Percentiles rank a stretch among this genome's conserved stretches.
phyloP scores from a whole-genome alignment of 2,113 vertebrate genomes.

The Lontra canadensis region DNA sequence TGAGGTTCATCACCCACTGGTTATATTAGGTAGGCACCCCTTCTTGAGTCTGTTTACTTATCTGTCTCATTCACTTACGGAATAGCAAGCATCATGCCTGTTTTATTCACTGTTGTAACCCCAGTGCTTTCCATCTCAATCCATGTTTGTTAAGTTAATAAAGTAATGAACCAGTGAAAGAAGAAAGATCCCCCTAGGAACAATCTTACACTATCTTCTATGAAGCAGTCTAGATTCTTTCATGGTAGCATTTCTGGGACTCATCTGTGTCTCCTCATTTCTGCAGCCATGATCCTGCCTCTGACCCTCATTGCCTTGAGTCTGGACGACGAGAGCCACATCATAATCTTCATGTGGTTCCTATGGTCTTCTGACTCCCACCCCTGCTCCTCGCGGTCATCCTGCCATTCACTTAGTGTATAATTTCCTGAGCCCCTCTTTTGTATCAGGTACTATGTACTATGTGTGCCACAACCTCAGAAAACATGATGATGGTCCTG shows the following conservation, averaged over 20 bases:
- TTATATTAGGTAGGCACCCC: neutral
- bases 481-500: neutral
- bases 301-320: neutral
- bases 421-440: neutral
- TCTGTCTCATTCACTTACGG: neutral
- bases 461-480: neutral
- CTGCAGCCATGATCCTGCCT: neutral
- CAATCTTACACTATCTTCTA: neutral
- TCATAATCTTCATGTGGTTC: neutral
- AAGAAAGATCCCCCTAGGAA: neutral
- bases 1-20: neutral
- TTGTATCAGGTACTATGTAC: too few relatives aligned
- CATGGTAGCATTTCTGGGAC: neutral
- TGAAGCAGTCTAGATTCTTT: neutral
- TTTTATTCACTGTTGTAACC: neutral
- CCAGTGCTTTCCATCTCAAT: neutral
- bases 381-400: neutral
- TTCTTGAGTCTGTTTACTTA: neutral
- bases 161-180: neutral
- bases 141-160: neutral
- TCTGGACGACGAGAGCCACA: neutral
- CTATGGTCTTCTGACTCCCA: neutral
- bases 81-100: neutral
- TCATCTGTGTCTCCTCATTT: neutral
- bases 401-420: neutral